Base-by-base conservation (phyloP, 2,113 vertebrate genomes). In the Tachysurus fulvidraco region DNA sequence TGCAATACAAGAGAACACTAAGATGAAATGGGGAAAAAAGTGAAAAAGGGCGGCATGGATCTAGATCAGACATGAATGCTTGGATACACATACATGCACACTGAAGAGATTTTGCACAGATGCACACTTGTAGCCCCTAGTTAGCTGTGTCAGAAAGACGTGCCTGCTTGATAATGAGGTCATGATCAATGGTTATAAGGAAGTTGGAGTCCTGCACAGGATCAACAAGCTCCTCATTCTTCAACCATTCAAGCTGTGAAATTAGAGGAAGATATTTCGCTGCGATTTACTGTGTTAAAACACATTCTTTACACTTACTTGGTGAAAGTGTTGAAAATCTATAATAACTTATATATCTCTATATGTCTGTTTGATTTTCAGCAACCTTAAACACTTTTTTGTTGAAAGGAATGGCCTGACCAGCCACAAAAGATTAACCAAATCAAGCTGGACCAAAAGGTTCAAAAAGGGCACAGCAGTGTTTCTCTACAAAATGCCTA, bases 91-190 rank as follows among this genome's bases (percentile, higher is more conserved):
- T 86, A 69, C 52, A 67, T 80, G 80, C 54, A 77, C 21, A 71
- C 55, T 36, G 13, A 80, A 79, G 50, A 41, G 54, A 65, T 67
- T 54, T 10, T 83, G 25, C 50, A 44, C 36, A 62, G 81, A 60
- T 44, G 30, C 76, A 88, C 52, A 83, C 12, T 80, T 73, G 85
- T 86, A 77, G 19, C 65, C 78, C 81, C 50, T 65, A 99, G 94
- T 99, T 99, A 77, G 97, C 97, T 0, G 98, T 99, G 93, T 99
- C 98, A 0, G 95, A 95, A 17, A 99, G 97, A 50, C 98, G 93
- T n/a, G 98, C 98, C 91, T 99, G 98, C 92, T 99, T 99, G 93
- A 99, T 97, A 91, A 99, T 99, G 91, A 99, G 96, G 93, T 99
- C 96, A 83, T 99, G 96, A 92, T 99, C 98, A 0, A 99, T 97